Evolutionary conservation across 2,797 vertebrate species (phyloP), one percentile per base, ranked within the genome.

Genomic region (Cyprinodon diabolis): DNA sequence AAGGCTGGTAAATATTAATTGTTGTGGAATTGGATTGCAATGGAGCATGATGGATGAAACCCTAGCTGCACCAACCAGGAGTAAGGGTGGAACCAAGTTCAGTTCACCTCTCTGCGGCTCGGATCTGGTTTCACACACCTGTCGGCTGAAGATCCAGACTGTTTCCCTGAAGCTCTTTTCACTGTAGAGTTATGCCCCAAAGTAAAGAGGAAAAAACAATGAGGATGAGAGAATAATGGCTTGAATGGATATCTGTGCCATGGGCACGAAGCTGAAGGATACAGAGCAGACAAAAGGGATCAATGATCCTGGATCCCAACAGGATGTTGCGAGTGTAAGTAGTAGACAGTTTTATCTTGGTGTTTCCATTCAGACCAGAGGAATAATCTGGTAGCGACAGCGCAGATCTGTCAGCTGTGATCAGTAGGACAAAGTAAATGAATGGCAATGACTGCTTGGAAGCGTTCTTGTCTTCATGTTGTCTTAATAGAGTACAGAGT

Each of bases 241-340:
- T 56, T 85, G 78, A 89, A 72, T 88, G 76, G 79, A 90, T 84
- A 90, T 70, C 68, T 78, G 69, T 81, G 91, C 78, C 81, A 96
- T 96, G 94, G 92, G 93, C 77, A 66, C 84, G 23, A 91, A 88
- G 85, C 49, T 60, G 35, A 87, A 89, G 86, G 92, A 91, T 85
- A 87, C 76, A 75, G 72, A 90, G 66, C 78, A 70, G 75, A 54
- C 60, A 0, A 86, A 67, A 23, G 65, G 89, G 25, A 90, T 85
- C n/a, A 81, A 80, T 45, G 92, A 79, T 30, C 92, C 90, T 74
- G 66, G 69, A 25, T 67, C 87, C 72, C 85, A 87, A 11, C 86
- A 68, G 43, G 94, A 94, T 2, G 13, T 63, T 4, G 81, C 91
- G 23, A 94, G 93, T 71, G 95, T 95, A 80, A 95, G 95, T 94